Evolutionary conservation across 2,888 invertebrate genomes (phyloP), one percentile per base, ranked within the genome.

Genomic region (Caenorhabditis virilis): DNA sequence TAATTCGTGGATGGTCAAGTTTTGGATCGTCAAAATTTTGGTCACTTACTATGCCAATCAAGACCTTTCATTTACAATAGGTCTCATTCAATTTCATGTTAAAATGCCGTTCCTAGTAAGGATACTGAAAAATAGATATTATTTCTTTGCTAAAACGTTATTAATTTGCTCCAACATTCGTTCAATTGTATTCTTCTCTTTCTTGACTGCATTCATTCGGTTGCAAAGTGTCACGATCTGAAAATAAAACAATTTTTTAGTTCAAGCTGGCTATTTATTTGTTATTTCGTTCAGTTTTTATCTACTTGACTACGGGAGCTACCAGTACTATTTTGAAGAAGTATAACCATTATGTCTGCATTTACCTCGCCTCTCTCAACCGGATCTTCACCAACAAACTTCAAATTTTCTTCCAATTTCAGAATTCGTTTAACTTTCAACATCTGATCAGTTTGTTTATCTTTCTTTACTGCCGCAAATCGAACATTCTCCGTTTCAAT

Each of bases 391-490:
- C 39, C 39, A 16, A 63, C 22, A 25, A 53, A 53, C 23, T 54
- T 54, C 43, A 63, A 30, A n/a, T 53, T 57, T 7, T 53, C 53
- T 41, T 58, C 53, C 45, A 63, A 27, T 16, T 16, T 54, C 16
- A 41, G 43, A 0, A 63, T 49, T 26, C 58, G 43, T 35, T 58
- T 57, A 36, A 52, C 53, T 43, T 58, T 41, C 42, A 52, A 16
- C 35, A 58, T 42, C 13, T 54, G 45, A 9, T 63, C 63, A 26
- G 58, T 53, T 27, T 18, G 23, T 38, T 53, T 54, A n/a, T 63
- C 57, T 35, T 63, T 57, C 36, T 58, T 58, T 13, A 63, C 41
- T n/a, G 63, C 63, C 11, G 63, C 53, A 25, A 46, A 54, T 43
- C 42, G 38, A 22, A 63, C 63, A 53, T 54, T 58, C 42, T 63